A percentile compares a stretch with the other conserved stretches of the same genome.
phyloP scores from a whole-genome alignment of 2,888 invertebrate species.

The Odontocolon sp. region DNA sequence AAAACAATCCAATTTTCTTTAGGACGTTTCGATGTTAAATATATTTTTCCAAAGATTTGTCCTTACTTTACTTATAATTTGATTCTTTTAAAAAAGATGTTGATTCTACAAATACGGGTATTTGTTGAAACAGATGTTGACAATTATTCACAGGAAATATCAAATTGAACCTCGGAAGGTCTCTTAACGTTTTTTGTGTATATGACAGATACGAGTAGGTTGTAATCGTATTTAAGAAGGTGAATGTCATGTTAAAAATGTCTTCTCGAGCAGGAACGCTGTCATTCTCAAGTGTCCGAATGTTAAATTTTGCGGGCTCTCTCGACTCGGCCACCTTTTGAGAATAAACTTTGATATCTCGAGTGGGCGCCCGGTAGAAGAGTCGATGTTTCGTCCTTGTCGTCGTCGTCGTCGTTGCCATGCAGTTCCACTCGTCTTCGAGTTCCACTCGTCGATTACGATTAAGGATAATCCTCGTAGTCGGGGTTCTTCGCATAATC shows the following conservation, averaged over 20 bases:
- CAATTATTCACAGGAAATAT: slow-evolving; percentile 24
- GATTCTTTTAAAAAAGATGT: too few species aligned
- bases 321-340: slow-evolving; percentile 32
- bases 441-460: slow-evolving; percentile 53
- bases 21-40: too few species aligned
- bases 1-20: too few species aligned
- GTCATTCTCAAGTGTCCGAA: slow-evolving; percentile 33
- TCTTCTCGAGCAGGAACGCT: slow-evolving; percentile 15
- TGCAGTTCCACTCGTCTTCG: slow-evolving; percentile 1
- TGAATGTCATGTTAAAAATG: slow-evolving; percentile 13
- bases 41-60: too few species aligned
- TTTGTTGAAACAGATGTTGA: neutral
- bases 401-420: slow-evolving; percentile 14
- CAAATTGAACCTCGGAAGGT: slow-evolving; percentile 6
- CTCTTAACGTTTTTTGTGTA: slow-evolving; percentile 24
- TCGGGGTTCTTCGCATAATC: slow-evolving; percentile 21
- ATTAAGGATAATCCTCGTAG: slow-evolving; percentile 50
- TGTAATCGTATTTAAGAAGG: slow-evolving; percentile 45
- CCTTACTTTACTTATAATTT: too few species aligned
- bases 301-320: slow-evolving; percentile 39
- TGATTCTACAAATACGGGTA: neutral
- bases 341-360: slow-evolving; percentile 56
- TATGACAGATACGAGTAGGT: slow-evolving; percentile 26
- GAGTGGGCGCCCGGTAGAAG: slow-evolving; percentile 43
- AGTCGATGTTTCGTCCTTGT: neutral